Evolutionary conservation across 2,888 invertebrate genomes (phyloP), one percentile per base, ranked within the genome.

Genomic region (Lasioglossum zephyrum): DNA sequence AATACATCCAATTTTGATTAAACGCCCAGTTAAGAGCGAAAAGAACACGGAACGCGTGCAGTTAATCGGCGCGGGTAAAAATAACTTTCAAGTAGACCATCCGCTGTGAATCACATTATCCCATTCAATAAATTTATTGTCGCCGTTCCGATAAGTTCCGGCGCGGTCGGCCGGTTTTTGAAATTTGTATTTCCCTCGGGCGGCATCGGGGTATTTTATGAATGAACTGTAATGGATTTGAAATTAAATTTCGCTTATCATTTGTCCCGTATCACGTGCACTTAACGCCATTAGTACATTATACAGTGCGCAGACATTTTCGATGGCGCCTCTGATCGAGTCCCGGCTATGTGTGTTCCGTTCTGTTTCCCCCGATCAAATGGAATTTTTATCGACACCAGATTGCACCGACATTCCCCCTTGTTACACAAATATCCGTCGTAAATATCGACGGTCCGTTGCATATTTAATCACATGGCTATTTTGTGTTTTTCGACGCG

Each of bases 211-310:
- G 44, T 47, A 47, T 47, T 44, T 73, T 73, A 73, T 73, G 47
- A 47, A 73, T 47, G 73, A 44, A 47, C 44, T 44, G 73, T 73
- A 73, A 73, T 73, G 73, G 73, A 44, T 26, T 47, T 44, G 73
- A 8, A 31, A 73, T 73, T 73, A 73, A 73, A 73, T 47, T 73
- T 73, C 73, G 44, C 44, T 26, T 47, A 73, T 44, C 73, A 73
- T 73, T 73, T 66, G 36, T 44, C 72, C 44, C 11, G 72, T 41
- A 47, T 73, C 26, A 22, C 36, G 66, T 66, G 66, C 66, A 66
- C 66, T 66, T 66, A 66, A 66, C 66, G 66, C 66, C 66, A 66
- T 66, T 66, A 66, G 66, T 66, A 36, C 66, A 36, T 66, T 66
- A 66, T 36, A 66, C 66, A 66, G 8, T 36, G 66, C 18, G 36